Base-by-base conservation (phyloP, 2,113 vertebrate genomes). In the Phasianus colchicus region DNA sequence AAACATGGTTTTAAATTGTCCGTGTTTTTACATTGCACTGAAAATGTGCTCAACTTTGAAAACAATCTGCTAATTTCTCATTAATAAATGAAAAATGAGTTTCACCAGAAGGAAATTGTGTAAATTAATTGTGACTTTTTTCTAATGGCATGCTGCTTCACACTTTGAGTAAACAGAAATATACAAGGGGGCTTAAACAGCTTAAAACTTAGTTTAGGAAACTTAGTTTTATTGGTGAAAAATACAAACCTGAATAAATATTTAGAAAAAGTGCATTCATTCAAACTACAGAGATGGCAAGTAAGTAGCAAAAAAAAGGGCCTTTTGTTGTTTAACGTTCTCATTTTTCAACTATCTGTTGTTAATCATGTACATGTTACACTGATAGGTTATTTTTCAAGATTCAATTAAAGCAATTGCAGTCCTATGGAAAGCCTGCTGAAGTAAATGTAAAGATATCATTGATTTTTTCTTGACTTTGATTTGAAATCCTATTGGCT, bases 341-440 rank as follows among this genome's bases (percentile, higher is more conserved):
- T 89, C 55, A 63, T 15, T 86, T 95, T 95, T 92, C 89, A 86
- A 7, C 42, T 84, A 3, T 61, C 30, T 92, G 0, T 74, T 86
- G 52, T 57, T 57, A 57, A 16, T 55, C 74, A 73, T 36, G 10
- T 52, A 21, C 29, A 24, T 76, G 36, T 66, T 82, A 71, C 55
- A 19, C 67, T 86, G 67, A 67, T 0, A 3, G 17, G 20, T 77
- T 95, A 47, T 55, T 85, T 83, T 95, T 96, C 72, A 86, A 67
- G 50, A 77, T 67, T 89, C 60, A 85, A 87, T 94, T 96, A 92
- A 77, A 91, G 42, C 64, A 88, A 88, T 93, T 93, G 75, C 3
- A 65, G 48, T 29, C 34, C 29, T 43, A 40, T 5, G 89, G 89
- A 89, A 91, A 95, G 15, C 21, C 32, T 85, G 25, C 22, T 92